phyloP scores from a whole-genome alignment of 1,140 invertebrate genomes.

The Drosophila ohnishii region DNA sequence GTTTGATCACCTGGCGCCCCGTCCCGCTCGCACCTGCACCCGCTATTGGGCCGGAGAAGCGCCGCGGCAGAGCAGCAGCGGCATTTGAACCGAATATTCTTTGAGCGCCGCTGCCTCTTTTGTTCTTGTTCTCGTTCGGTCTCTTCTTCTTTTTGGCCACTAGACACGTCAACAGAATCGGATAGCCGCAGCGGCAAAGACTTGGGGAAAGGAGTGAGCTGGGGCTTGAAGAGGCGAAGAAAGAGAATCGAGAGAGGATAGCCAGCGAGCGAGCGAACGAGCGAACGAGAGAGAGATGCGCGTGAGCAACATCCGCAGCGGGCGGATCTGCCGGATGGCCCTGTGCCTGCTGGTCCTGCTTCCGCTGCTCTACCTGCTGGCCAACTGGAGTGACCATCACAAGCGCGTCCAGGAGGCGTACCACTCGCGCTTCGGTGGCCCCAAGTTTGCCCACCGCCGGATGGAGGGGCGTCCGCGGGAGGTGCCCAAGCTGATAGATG shows the following conservation, averaged over 20 bases:
- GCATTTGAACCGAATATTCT: conserved; percentile 55
- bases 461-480: conserved; percentile 71
- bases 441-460: conserved; percentile 65
- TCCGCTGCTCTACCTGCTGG: conserved; percentile 82
- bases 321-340: conserved; percentile 79
- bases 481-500: conserved; percentile 75
- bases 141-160: conserved; percentile 19
- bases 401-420: conserved; percentile 75
- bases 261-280: neutral
- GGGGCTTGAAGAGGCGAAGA: neutral
- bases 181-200: conserved; percentile 1
- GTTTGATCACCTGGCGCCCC: conserved; percentile 47
- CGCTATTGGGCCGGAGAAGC: conserved; percentile 4
- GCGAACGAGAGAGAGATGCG: conserved; percentile 79
- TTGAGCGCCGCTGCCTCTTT: conserved; percentile 26
- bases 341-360: conserved; percentile 73
- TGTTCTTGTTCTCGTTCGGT: conserved; percentile 34
- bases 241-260: neutral
- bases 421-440: conserved; percentile 65
- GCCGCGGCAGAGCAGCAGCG: conserved; percentile 24
- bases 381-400: conserved; percentile 81
- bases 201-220: neutral
- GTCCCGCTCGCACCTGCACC: conserved; percentile 30
- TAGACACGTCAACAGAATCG: conserved; percentile 68
- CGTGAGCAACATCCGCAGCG: conserved; percentile 81